Conservation (phyloP, 2,113 vertebrate genomes). For the Mus spicilegus region DNA sequence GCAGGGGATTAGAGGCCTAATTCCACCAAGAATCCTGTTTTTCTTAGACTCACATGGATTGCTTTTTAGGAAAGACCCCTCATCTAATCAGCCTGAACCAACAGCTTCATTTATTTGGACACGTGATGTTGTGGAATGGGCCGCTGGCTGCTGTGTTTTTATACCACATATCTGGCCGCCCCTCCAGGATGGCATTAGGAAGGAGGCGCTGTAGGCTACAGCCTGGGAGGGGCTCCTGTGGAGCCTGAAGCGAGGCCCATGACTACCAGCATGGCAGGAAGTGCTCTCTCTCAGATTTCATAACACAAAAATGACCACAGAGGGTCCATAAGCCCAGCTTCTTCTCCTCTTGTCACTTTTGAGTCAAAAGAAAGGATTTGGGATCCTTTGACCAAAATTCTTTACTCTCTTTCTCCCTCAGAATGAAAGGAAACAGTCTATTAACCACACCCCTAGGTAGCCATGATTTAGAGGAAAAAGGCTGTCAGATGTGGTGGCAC, state of each 20-base stretch:
- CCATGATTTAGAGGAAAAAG: background rate
- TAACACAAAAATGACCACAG: slow-evolving; percentile 84
- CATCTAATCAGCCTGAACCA: slow-evolving; percentile 82
- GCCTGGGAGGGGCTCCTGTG: background rate
- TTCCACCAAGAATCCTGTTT: slow-evolving; percentile 89
- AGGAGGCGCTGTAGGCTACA: slow-evolving; percentile 57
- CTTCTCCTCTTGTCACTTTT: slow-evolving; percentile 81
- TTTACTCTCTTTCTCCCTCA: slow-evolving; percentile 10
- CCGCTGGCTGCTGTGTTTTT: slow-evolving; percentile 82
- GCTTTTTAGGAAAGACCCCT: slow-evolving; percentile 89
- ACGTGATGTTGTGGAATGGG: slow-evolving; percentile 77
- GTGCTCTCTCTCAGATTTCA: slow-evolving; percentile 72
- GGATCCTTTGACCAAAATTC: slow-evolving; percentile 70
- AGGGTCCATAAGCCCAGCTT: slow-evolving; percentile 79
- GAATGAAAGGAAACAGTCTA: slow-evolving; percentile 49
- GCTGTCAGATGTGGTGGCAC: background rate
- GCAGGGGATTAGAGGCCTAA: slow-evolving; percentile 88
- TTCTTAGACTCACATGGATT: slow-evolving; percentile 86
- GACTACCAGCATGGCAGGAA: slow-evolving; percentile 62
- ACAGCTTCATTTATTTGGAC: slow-evolving; percentile 69
- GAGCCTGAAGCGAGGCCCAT: slow-evolving; percentile 26
- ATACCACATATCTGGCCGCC: slow-evolving; percentile 77
- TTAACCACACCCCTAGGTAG: background rate
- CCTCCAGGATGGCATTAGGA: slow-evolving; percentile 81
- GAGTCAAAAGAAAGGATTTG: slow-evolving; percentile 84